phyloP scores from a whole-genome alignment of 2,113 vertebrate species.

The Dasypus novemcinctus region DNA sequence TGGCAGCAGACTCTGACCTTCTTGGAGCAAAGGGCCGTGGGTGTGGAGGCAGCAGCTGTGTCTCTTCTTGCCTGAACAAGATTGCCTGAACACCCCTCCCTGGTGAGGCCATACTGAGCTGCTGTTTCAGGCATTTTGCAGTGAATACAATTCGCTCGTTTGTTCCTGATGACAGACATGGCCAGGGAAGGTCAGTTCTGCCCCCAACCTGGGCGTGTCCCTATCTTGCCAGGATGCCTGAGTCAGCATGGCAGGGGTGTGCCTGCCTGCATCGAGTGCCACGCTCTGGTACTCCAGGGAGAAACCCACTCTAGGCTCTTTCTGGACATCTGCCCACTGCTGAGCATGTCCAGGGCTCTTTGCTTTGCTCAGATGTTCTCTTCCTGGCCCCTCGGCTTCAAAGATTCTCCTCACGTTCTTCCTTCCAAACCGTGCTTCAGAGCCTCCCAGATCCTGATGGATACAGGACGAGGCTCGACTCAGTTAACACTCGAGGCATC shows the following conservation, averaged over 20 bases:
- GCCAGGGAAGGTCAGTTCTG: constrained; percentile 27
- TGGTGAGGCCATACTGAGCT: neutral
- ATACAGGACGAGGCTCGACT: neutral
- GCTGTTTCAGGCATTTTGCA: constrained; percentile 45
- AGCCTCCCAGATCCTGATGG: neutral
- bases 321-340: neutral
- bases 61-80: constrained; percentile 52
- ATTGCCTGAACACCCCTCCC: neutral
- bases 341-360: neutral
- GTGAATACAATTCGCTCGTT: constrained; percentile 18
- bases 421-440: neutral
- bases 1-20: neutral
- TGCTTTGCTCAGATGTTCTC: neutral
- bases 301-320: constrained; percentile 32
- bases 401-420: neutral
- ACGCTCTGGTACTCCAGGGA: neutral
- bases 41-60: constrained; percentile 49
- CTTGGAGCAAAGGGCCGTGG: neutral
- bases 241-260: constrained; percentile 24
- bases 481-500: neutral
- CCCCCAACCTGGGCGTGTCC: constrained; percentile 44
- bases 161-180: neutral
- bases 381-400: neutral
- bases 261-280: neutral
- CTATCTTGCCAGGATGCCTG: constrained; percentile 54